Percentiles rank a stretch among this genome's conserved stretches.
These are phyloP conservation scores for Eciton burchellii DNA, from an alignment of 1,140 invertebrate genomes.

Conservation along the genomic window DNA sequence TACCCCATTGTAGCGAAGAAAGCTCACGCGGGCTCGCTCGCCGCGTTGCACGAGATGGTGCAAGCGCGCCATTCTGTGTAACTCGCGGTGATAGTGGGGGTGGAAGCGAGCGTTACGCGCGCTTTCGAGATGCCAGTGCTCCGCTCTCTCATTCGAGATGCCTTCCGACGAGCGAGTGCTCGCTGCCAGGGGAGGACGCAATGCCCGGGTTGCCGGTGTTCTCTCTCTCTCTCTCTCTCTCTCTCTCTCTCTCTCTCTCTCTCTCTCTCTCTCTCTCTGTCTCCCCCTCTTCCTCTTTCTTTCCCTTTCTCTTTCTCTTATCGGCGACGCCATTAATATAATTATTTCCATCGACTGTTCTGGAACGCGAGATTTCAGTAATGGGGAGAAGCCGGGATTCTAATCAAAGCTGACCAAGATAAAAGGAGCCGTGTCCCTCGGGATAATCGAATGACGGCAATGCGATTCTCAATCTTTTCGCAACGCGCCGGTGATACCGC, in stretches of 20 bases:
- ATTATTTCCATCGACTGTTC: constrained; percentile 75
- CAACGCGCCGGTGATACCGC: neutral
- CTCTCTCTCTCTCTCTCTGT: no score
- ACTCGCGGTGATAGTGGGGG: constrained; percentile 33
- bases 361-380: constrained; percentile 10
- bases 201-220: constrained; percentile 59
- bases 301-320: constrained; percentile 41
- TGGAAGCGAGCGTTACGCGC: constrained; percentile 33
- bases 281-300: neutral
- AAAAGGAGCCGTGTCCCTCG: constrained; percentile 20
- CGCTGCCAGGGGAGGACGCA: constrained; percentile 24
- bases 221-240: neutral
- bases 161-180: constrained; percentile 49
- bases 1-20: constrained; percentile 74
- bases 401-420: constrained; percentile 1
- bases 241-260: constrained; percentile 37
- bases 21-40: constrained; percentile 54
- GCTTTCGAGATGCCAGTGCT: constrained; percentile 62
- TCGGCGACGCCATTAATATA: constrained; percentile 74
- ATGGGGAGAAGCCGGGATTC: neutral
- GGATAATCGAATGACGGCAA: constrained; percentile 65
- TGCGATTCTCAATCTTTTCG: constrained; percentile 50
- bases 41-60: constrained; percentile 28
- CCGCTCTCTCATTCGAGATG: constrained; percentile 59
- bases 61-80: constrained; percentile 52